Evolutionary conservation across 2,797 vertebrate species (phyloP).

Genomic region (Australoheros facetus): DNA sequence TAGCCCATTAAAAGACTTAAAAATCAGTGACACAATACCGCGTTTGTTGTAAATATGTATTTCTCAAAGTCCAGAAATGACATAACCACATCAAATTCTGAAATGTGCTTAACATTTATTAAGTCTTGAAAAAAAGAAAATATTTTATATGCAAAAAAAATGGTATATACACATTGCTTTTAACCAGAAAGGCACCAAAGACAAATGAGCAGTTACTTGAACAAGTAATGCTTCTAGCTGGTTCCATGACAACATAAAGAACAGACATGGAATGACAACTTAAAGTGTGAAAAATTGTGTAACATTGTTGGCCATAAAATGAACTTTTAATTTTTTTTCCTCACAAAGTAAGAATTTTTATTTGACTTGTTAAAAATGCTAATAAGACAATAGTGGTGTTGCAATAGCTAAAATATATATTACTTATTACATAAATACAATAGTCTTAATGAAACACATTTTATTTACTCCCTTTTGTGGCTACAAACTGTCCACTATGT

Average conservation of each 20-base stretch:
- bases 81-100: conserved; percentile 44
- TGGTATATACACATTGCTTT: conserved; percentile 72
- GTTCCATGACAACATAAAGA: conserved; percentile 43
- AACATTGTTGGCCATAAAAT: conserved; percentile 34
- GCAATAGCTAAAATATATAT: conserved; percentile 84
- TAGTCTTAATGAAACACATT: conserved; percentile 69
- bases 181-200: conserved; percentile 79
- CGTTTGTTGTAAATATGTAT: conserved; percentile 44
- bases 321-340: conserved; percentile 34
- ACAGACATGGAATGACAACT: conserved; percentile 4
- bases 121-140: conserved; percentile 65
- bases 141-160: conserved; percentile 66
- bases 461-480: conserved; percentile 70
- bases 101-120: conserved; percentile 81
- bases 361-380: conserved; percentile 74
- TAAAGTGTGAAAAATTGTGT: conserved; percentile 32
- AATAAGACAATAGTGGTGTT: conserved; percentile 85
- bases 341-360: conserved; percentile 67
- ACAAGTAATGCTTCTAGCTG: conserved; percentile 34
- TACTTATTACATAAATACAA: conserved; percentile 84
- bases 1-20: no score
- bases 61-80: conserved; percentile 51
- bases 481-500: conserved; percentile 57
- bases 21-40: background rate
- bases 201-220: conserved; percentile 55